Evolutionary conservation across 2,113 vertebrate species (phyloP), one percentile per base, ranked within the genome.

Genomic region (Sander vitreus): DNA sequence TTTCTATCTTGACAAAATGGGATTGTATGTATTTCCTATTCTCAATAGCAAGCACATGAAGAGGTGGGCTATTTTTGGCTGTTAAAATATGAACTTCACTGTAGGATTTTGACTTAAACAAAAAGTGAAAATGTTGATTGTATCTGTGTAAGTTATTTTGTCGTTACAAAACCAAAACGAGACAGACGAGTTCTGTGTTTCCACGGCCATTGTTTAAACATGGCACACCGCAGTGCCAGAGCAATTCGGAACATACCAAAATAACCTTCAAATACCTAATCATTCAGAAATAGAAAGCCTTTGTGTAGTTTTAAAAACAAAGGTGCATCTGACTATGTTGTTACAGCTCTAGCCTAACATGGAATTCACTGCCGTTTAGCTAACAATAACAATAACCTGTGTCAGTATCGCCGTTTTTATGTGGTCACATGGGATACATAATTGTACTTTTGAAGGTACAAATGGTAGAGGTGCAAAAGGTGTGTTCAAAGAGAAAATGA

Each of bases 171-270:
- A 62, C 54, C 47, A 45, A 70, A 85, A 85, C 60, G 30, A 80
- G 72, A 80, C 72, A 58, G 79, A 84, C 81, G 30, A 73, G 73
- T 88, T 73, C 3, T 55, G 58, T 53, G 68, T 75, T 85, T 63
- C 72, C 62, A 25, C 64, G 11, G 1, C 36, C 33, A 50, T 65
- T 75, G 81, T 84, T 84, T 21, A 68, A 43, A 76, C 13, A 30
- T 25, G 71, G 67, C 51, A 76, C 58, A 30, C 15, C 16, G 19
- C 69, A 62, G 57, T 67, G 59, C 33, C 25, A n/a, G 18, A 48
- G 13, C 7, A 36, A 12, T 21, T 58, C 10, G 65, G 39, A 1
- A 13, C 51, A 60, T 14, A 21, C 58, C 2, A 15, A 73, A 73
- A 78, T n/a, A 84, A 57, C 14, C 66, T 76, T 8, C 1, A 16